Base-by-base conservation (phyloP, 1,140 invertebrate genomes). In the Ylistrum balloti region DNA sequence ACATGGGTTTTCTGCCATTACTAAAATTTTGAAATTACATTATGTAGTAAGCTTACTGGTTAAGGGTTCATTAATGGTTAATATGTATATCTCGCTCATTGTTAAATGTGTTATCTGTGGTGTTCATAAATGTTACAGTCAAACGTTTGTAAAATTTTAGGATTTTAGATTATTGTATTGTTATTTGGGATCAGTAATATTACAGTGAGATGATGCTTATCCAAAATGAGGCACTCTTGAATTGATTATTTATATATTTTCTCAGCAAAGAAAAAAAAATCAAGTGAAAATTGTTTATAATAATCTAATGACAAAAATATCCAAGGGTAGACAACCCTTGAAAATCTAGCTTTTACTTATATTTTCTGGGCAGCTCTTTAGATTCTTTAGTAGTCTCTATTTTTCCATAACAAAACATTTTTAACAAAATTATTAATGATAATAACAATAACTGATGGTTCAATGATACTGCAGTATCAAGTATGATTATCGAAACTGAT, bases 101-200 rank as follows among this genome's bases (percentile, higher is more conserved):
- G 56, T 74, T 74, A 28, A 74, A 74, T 74, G 56, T 74, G 22
- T 74, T 74, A n/a, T 2, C 20, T 74, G 56, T 74, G 56, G 56
- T 74, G 56, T 74, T 74, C n/a, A n/a, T n/a, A 5, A 28, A 74
- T 74, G 56, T 74, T 74, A 74, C 22, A 74, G 22, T 74, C 22
- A n/a, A 74, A 74, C 17, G 56, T 74, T 74, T 74, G 56, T 28
- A 74, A 9, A 28, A 28, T 74, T 28, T 17, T 74, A 74, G 56
- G n/a, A 28, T 74, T 74, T 74, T 74, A 74, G 56, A 74, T 74
- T 74, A 28, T 74, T 74, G 56, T 74, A 74, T 74, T 74, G 56
- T 74, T 74, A n/a, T 28, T 28, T 5, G 56, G 56, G 56, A 74
- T 74, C 56, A 74, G 56, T 74, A 28, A 74, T 3, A 74, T 28